These are phyloP conservation scores for Xyrichtys novacula DNA, from an alignment of 2,797 vertebrate genomes.

Conservation along the genomic window DNA sequence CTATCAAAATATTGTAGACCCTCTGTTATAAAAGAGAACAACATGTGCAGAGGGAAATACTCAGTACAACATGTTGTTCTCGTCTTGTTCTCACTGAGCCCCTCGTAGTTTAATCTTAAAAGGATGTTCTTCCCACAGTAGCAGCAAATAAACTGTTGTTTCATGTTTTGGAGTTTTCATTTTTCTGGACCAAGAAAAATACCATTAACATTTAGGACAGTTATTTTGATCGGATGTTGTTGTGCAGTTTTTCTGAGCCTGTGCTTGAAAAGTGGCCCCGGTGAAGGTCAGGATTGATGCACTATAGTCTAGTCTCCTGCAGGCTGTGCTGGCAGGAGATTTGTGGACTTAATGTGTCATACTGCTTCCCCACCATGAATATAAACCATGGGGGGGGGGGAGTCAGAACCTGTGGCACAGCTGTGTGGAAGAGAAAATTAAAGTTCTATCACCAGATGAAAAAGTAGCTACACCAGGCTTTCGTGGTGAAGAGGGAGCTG, in stretches of 20 bases:
- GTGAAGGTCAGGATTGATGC: constrained; percentile 15
- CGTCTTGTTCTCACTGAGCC: no score
- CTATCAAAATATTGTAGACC: no score
- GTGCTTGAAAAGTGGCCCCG: background rate
- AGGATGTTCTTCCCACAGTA: background rate
- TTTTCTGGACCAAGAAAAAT: background rate
- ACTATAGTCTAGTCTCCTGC: background rate
- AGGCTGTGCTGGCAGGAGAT: background rate
- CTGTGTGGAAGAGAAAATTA: background rate
- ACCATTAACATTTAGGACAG: background rate
- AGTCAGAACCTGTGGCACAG: background rate
- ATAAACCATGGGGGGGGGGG: background rate
- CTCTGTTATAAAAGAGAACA: no score
- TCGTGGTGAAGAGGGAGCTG: no score
- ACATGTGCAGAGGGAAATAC: background rate
- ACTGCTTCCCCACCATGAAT: background rate
- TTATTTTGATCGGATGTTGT: background rate
- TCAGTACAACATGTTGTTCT: background rate
- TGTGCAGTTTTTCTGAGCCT: background rate
- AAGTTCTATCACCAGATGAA: background rate
- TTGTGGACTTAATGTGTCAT: background rate
- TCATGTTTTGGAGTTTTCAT: no score
- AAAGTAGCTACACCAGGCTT: no score
- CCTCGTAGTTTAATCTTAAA: background rate
- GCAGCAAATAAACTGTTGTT: background rate